Conservation (phyloP, 2,888 invertebrate genomes). For the Hirtodrosophila alboralis region DNA sequence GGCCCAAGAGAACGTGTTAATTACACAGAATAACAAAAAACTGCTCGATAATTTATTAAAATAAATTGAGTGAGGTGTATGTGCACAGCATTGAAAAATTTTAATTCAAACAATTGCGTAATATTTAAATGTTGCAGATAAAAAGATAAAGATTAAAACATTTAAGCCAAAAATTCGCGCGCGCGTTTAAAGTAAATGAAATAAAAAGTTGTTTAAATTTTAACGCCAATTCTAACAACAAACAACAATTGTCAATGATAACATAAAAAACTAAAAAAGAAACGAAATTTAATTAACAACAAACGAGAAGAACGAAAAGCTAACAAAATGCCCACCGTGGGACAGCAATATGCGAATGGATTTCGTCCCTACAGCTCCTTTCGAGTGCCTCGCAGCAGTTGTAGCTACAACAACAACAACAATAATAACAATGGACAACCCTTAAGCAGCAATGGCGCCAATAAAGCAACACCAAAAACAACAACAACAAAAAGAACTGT, state of each 20-base stretch:
- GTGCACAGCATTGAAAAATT: slow-evolving; percentile 76
- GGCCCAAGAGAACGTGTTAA: slow-evolving; percentile 75
- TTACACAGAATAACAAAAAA: slow-evolving; percentile 37
- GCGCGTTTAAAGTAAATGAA: slow-evolving; percentile 77
- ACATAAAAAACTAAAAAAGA: slow-evolving; percentile 31
- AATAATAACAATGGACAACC: slow-evolving; percentile 44
- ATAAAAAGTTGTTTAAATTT: slow-evolving; percentile 62
- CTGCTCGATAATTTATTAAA: slow-evolving; percentile 58
- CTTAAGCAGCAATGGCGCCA: slow-evolving; percentile 48
- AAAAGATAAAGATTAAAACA: slow-evolving; percentile 46
- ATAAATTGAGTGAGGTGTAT: slow-evolving; percentile 40
- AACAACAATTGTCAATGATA: slow-evolving; percentile 29
- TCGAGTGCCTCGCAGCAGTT: slow-evolving; percentile 79
- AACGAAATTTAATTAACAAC: slow-evolving; percentile 33
- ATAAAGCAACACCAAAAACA: slow-evolving; percentile 35
- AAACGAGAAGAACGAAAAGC: slow-evolving; percentile 36
- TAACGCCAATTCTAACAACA: slow-evolving; percentile 50
- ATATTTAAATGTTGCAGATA: slow-evolving; percentile 47
- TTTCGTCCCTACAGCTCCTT: slow-evolving; percentile 84
- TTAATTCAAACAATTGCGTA: slow-evolving; percentile 35
- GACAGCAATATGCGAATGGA: slow-evolving; percentile 80
- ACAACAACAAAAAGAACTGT: slow-evolving; percentile 21
- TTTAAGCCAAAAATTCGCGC: slow-evolving; percentile 35
- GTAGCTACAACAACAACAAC: slow-evolving; percentile 47
- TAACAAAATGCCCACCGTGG: slow-evolving; percentile 83